Evolutionary conservation across 1,140 invertebrate species (phyloP), one percentile per base, ranked within the genome.

Genomic region (Drosophila melanogaster): DNA sequence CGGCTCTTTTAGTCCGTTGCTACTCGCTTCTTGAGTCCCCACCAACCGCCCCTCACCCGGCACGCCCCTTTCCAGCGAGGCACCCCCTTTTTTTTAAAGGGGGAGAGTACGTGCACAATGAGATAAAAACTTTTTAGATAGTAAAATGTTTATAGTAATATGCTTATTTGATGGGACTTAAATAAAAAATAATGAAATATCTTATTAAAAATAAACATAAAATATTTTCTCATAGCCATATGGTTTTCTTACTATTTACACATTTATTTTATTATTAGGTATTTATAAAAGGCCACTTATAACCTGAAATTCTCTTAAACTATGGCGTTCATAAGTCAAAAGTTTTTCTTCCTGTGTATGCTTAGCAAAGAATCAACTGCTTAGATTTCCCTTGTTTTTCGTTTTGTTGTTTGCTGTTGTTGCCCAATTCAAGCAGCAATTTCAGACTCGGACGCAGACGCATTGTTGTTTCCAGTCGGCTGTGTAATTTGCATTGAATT

Each of bases 1-100:
- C 79, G 86, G 84, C 66, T 70, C 30, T 65, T 86, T 86, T 75
- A 86, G 77, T 79, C 26, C 44, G 22, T 81, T 60, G 73, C 44
- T 62, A 43, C 59, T 55, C 24, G 62, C 74, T 81, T 71, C 49
- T 66, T 66, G 64, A 62, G 26, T 35, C 58, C 26, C 15, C 24
- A 46, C 41, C 47, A 53, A 33, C 26, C 46, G 10, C 8, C 44
- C 12, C 33, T 6, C 44, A 12, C 35, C 3, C 57, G 41, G 40
- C 46, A 33, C 59, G 49, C 35, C 40, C 17, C 43, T 22, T 41
- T 35, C 37, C 40, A 17, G 12, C 10, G 11, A 35, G 49, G 30
- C 49, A 50, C 49, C 7, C 56, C 56, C 49, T 35, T 26, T 35
- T 26, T 51, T 37, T 54, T n/a, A n/a, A n/a, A n/a, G n/a, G n/a